These are phyloP conservation scores for Macrosiphum euphorbiae DNA, from an alignment of 2,888 invertebrate genomes.

Conservation along the genomic window DNA sequence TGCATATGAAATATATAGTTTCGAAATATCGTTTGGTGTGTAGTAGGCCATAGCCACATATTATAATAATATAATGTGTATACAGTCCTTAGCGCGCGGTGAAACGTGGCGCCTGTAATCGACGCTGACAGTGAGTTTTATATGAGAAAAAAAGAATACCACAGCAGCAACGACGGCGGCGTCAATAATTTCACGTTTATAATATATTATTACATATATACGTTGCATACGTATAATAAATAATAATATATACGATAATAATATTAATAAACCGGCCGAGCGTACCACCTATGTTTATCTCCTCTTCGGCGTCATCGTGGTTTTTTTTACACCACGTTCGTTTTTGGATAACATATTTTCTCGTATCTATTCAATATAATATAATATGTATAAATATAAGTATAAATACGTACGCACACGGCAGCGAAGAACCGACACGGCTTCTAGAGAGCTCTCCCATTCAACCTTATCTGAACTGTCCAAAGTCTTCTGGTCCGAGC, in stretches of 20 bases:
- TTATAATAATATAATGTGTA: not conserved
- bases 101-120: conserved; percentile 60
- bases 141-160: conserved; percentile 19
- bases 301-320: not conserved
- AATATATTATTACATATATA: conserved; percentile 6
- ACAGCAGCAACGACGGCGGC: not conserved
- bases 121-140: conserved; percentile 54
- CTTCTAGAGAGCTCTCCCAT: conserved; percentile 24
- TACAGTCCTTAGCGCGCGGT: conserved; percentile 27
- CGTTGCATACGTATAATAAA: not conserved
- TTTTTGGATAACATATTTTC: conserved; percentile 54
- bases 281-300: not conserved
- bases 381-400: not conserved
- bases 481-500: conserved; percentile 26
- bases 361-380: not conserved
- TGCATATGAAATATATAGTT: conserved; percentile 1
- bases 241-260: conserved; percentile 10
- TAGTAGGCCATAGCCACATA: not conserved
- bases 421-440: conserved; percentile 11
- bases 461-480: conserved; percentile 52
- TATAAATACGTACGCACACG: not conserved
- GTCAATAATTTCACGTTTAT: conserved; percentile 49
- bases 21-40: conserved; percentile 27
- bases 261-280: conserved; percentile 43
- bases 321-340: conserved; percentile 29